Conservation (phyloP, 2,888 invertebrate species). For the Liopterus haemorrhoidalis region DNA sequence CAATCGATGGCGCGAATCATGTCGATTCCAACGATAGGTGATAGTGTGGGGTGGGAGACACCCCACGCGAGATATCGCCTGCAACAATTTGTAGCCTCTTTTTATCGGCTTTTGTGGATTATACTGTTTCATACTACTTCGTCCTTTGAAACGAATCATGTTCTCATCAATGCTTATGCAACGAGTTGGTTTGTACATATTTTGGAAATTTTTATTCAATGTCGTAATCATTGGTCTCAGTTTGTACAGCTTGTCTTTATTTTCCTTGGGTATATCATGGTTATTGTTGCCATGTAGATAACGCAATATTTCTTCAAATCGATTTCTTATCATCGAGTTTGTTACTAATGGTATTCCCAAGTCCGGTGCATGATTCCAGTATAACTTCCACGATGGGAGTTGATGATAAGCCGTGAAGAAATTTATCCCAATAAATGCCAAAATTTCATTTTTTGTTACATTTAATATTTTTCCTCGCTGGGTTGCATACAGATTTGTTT, state of each 20-base stretch:
- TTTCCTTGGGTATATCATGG: conserved; percentile 6
- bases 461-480: conserved; percentile 23
- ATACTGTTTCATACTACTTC: conserved; percentile 8
- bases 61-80: too few species aligned
- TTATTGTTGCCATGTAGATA: conserved; percentile 12
- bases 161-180: not conserved
- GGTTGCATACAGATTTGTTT: conserved; percentile 27
- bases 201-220: conserved; percentile 9
- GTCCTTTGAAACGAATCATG: conserved; percentile 8
- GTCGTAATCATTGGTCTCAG: conserved; percentile 8
- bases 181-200: conserved; percentile 9
- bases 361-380: conserved; percentile 8
- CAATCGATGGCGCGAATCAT: too few species aligned
- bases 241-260: conserved; percentile 13
- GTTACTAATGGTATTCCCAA: conserved; percentile 9
- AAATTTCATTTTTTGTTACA: conserved; percentile 22
- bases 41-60: too few species aligned
- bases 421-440: conserved; percentile 21
- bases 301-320: conserved; percentile 10
- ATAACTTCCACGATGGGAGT: conserved; percentile 8
- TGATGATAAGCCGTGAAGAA: conserved; percentile 16
- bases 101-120: conserved; percentile 10
- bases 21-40: too few species aligned
- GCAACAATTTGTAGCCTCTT: conserved; percentile 10
- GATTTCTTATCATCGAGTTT: conserved; percentile 10